These are phyloP conservation scores for Poecilobothrus nobilitatus DNA, from an alignment of 2,888 invertebrate genomes.

Conservation along the genomic window DNA sequence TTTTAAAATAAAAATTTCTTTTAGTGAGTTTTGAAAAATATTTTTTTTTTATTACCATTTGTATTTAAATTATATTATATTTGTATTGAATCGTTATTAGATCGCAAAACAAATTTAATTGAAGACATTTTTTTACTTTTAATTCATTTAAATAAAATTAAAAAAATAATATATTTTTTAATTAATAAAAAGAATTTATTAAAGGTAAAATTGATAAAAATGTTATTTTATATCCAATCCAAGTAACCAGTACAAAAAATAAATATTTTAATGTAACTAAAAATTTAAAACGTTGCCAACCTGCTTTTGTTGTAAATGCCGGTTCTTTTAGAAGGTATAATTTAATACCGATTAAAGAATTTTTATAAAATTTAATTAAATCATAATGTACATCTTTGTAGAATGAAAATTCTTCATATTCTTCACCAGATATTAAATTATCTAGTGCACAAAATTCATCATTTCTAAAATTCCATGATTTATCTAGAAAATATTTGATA, in stretches of 20 bases:
- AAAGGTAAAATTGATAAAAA: not conserved
- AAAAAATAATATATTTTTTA: not conserved
- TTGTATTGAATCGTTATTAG: too few relatives aligned
- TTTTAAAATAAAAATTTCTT: too few relatives aligned
- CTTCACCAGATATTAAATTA: constrained; percentile 14
- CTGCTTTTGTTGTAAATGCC: not conserved
- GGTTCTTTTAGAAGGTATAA: not conserved
- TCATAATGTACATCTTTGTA: not conserved
- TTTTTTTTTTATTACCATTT: too few relatives aligned
- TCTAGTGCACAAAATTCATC: constrained; percentile 42
- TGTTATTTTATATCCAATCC: not conserved
- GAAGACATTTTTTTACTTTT: too few relatives aligned
- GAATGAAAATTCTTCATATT: constrained; percentile 8
- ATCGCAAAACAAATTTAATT: too few relatives aligned
- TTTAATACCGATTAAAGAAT: not conserved
- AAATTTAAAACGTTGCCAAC: not conserved
- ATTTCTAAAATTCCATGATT: constrained; percentile 54
- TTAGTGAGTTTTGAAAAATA: too few relatives aligned
- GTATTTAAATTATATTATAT: too few relatives aligned
- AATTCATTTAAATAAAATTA: too few relatives aligned
- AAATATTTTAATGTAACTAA: not conserved
- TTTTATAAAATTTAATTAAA: not conserved
- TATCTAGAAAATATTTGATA: constrained; percentile 51
- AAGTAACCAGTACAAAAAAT: not conserved
- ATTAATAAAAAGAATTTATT: not conserved